Base-by-base conservation (phyloP, 2,797 vertebrate species). In the Odontamblyopus lacepedii region DNA sequence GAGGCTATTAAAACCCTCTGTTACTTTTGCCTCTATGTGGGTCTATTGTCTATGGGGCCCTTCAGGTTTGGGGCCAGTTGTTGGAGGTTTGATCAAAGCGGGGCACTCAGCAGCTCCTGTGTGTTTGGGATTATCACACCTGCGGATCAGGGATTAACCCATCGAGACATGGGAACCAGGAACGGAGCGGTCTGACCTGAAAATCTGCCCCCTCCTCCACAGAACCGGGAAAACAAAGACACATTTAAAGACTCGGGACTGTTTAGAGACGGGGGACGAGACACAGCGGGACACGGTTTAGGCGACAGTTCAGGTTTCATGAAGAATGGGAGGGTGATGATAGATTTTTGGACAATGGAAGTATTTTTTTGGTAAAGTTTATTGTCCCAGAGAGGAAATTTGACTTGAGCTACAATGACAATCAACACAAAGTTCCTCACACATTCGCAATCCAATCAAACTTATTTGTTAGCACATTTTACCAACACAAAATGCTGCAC, bases 41-140 rank as follows among this genome's bases (percentile, higher is more conserved):
- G 61, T 48, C n/a, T 13, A 19, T 19, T 64, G 16, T 38, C 65
- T 55, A 18, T n/a, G 18, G 44, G 23, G 51, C 7, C 9, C 64
- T 32, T 44, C 65, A 8, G 4, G 67, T 73, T 78, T 77, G 81
- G 72, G 75, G 82, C 27, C 76, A 82, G 82, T 80, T 83, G 78
- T 75, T 76, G 77, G 68, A 38, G 64, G 55, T 51, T 69, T 88
- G 89, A 93, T 92, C 92, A 92, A 92, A 92, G 92, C 63, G 35
- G 80, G 78, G 72, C 55, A 53, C 82, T 93, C 93, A 90, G 74
- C 93, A 91, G 93, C 88, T 83, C 89, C 92, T 92, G 95, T 95
- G 95, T 94, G 94, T 93, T 94, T 91, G 91, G 94, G 96, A 96
- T 97, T 97, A 97, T 95, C 95, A 96, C 96, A 96, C 96, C 89